Conservation (phyloP, 1,140 invertebrate genomes). For the Solenopsis fugax region DNA sequence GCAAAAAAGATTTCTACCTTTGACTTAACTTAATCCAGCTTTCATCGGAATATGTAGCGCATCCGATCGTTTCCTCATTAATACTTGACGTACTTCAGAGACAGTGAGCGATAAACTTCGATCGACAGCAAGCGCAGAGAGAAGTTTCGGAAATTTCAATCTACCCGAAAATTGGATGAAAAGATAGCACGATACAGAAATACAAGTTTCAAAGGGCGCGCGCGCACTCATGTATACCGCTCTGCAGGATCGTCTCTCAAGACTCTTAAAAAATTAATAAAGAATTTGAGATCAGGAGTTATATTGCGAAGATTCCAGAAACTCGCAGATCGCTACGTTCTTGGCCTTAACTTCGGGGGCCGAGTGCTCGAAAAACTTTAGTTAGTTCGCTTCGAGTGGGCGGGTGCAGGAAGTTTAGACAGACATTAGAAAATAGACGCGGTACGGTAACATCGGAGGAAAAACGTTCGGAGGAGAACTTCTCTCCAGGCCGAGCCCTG, state of each 20-base stretch:
- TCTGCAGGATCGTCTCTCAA: neutral
- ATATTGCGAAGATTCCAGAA: slow-evolving; percentile 36
- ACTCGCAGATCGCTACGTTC: slow-evolving; percentile 44
- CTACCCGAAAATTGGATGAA: slow-evolving; percentile 66
- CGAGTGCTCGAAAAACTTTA: slow-evolving; percentile 64
- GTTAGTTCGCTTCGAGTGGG: slow-evolving; percentile 49
- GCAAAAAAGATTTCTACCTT: slow-evolving; percentile 8
- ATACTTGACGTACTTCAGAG: slow-evolving; percentile 15
- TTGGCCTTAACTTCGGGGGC: slow-evolving; percentile 58
- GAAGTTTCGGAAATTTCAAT: slow-evolving; percentile 69
- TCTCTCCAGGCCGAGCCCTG: slow-evolving; percentile 43
- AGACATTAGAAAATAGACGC: slow-evolving; percentile 64
- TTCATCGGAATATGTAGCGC: neutral
- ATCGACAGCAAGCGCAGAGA: slow-evolving; percentile 22
- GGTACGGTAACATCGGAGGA: slow-evolving; percentile 19
- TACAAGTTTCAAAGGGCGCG: slow-evolving; percentile 23
- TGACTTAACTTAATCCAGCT: neutral
- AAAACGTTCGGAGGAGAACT: slow-evolving; percentile 61
- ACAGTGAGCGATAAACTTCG: slow-evolving; percentile 58
- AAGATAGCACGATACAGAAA: slow-evolving; percentile 57
- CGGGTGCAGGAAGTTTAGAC: slow-evolving; percentile 62
- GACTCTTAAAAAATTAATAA: slow-evolving; percentile 70
- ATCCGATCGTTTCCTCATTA: slow-evolving; percentile 32
- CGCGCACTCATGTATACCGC: slow-evolving; percentile 27
- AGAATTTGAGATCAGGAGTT: slow-evolving; percentile 64